Percentiles rank a stretch among this genome's conserved stretches.
Conservation (phyloP, 2,888 invertebrate species). For the Lasioglossum malachurum region DNA sequence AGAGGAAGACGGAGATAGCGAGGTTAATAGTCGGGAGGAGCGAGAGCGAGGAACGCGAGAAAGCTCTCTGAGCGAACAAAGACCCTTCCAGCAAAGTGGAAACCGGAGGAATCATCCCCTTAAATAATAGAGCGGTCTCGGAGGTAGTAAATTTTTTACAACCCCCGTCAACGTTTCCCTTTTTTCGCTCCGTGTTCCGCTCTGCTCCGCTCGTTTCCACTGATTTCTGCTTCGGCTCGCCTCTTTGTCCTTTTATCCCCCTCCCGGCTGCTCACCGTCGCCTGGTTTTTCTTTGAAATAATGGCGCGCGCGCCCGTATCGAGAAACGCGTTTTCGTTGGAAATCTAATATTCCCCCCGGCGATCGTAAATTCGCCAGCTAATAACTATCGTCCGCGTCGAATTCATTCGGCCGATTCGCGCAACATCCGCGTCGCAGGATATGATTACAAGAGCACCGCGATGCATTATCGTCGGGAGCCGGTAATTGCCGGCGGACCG, state of each 20-base stretch:
- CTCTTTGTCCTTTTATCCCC: background rate
- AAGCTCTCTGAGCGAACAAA: conserved; percentile 44
- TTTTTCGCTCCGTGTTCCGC: conserved; percentile 37
- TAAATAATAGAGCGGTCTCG: conserved; percentile 79
- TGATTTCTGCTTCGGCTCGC: conserved; percentile 12
- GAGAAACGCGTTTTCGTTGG: conserved; percentile 25
- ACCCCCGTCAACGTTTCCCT: conserved; percentile 60
- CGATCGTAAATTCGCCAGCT: conserved; percentile 42
- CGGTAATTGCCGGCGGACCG: conserved; percentile 42
- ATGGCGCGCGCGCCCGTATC: background rate
- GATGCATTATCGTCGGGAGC: conserved; percentile 44
- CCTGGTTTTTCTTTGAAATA: background rate
- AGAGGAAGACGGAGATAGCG: background rate
- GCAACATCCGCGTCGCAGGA: conserved; percentile 44
- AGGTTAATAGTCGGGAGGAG: background rate
- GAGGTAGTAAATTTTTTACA: conserved; percentile 76
- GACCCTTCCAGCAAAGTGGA: conserved; percentile 58
- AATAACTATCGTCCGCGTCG: conserved; percentile 48
- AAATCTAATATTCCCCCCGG: conserved; percentile 36
- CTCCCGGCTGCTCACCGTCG: background rate
- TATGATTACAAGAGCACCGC: conserved; percentile 45
- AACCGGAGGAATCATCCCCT: conserved; percentile 73
- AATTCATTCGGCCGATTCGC: conserved; percentile 41
- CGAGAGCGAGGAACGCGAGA: conserved; percentile 21
- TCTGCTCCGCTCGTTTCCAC: conserved; percentile 18